Evolutionary conservation across 2,888 invertebrate species (phyloP), one percentile per base, ranked within the genome.

Genomic region (Dicyrtomina minuta): DNA sequence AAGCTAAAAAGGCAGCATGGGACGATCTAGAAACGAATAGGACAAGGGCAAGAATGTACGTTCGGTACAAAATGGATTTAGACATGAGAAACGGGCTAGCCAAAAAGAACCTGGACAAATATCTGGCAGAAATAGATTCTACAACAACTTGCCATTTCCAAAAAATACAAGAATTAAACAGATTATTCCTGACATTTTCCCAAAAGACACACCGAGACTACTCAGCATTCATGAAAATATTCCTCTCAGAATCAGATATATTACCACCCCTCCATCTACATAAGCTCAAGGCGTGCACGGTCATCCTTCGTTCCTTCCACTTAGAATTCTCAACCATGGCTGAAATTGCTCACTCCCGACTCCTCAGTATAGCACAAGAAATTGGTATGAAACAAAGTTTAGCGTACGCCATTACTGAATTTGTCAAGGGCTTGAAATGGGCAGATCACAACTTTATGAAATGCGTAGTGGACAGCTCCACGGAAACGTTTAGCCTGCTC

Each of bases 391-490:
- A 60, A 33, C 12, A 39, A 20, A 33, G 39, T 24, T 17, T 60
- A 13, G n/a, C 60, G 20, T 60, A 60, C 15, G 60, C 41, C 15
- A 22, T 60, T 10, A 41, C 41, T n/a, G 60, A 60, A 41, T 60
- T 60, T 22, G 60, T 60, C 6, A 41, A 22, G 43, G 60, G 60
- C 2, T 27, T 60, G 43, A 60, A 43, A 43, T 60, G 41, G 60
- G 44, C 20, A 2, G 60, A 60, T 41, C 60, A 60, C 20, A 24
- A 41, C 20, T 60, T 43, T 20, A 60, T 60, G n/a, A 44, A 41
- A 17, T 20, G n/a, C 5, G 3, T 60, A 2, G 20, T 41, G 3
- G 44, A 60, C 20, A 41, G 41, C 43, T 60, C 60, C 13, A 24
- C 4, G 41, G 60, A 60, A 4, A 20, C 5, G 10, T 44, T 60